Percentiles rank a stretch among this genome's conserved stretches.
phyloP scores from a whole-genome alignment of 2,888 invertebrate genomes.

The Drosophila nigricruria region DNA sequence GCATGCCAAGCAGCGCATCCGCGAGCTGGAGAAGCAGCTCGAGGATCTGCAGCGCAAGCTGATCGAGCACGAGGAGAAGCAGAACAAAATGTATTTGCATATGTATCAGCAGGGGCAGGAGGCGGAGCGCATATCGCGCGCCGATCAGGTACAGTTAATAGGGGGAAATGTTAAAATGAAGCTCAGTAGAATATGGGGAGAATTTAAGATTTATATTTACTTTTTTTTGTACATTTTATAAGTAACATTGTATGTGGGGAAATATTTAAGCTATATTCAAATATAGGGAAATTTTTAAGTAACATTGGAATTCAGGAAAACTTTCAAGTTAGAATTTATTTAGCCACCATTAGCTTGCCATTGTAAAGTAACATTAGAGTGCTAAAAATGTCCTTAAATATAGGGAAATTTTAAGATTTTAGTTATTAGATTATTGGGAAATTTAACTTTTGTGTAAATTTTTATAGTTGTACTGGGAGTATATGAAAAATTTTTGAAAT shows the following conservation, averaged over 20 bases:
- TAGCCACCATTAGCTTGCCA: neutral
- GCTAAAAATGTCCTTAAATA: neutral
- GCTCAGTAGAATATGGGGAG: neutral
- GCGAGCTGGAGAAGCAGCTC: conserved; percentile 90
- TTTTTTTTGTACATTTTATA: no score
- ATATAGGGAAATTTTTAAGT: no score
- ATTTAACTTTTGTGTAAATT: no score
- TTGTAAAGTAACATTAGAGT: neutral
- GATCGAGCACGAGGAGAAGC: conserved; percentile 90
- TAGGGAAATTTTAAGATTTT: neutral
- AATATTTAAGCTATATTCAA: neutral
- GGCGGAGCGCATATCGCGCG: conserved; percentile 90
- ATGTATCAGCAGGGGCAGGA: conserved; percentile 94
- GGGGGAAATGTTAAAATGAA: neutral
- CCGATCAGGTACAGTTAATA: conserved; percentile 87
- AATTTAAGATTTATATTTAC: neutral
- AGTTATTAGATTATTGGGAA: neutral
- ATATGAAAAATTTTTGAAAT: no score
- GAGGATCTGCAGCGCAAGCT: conserved; percentile 90
- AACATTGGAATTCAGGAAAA: no score
- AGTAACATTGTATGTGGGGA: neutral
- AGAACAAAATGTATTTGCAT: conserved; percentile 91
- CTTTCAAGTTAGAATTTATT: no score
- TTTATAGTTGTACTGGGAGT: no score
- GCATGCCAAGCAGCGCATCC: conserved; percentile 89